Evolutionary conservation across 1,140 invertebrate genomes (phyloP), one percentile per base, ranked within the genome.

Genomic region (Magallana angulata): DNA sequence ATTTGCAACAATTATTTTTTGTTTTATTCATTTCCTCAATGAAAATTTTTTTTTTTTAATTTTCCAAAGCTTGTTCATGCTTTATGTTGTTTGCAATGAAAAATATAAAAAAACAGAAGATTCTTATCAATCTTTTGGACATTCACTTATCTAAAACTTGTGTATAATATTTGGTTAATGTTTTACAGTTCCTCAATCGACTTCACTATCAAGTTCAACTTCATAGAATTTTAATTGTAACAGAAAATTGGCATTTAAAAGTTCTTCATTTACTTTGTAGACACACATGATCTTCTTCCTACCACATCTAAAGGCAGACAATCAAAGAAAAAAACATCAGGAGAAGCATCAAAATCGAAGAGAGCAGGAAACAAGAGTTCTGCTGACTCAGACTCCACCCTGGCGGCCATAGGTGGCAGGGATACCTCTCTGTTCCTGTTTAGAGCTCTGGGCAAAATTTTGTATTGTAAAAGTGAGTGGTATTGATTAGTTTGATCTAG

Each of bases 361-460:
- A 84, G 86, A 57, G 60, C 36, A 24, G 6, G 58, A 84, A 12
- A 58, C 57, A 76, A 76, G 68, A 76, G 24, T 58, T 83, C 81
- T 57, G 24, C 62, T 16, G 85, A 91, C 57, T 83, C 88, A 68
- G 91, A 90, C 1, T 68, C 64, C 36, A 64, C 83, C 9, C 82
- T 92, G 9, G 88, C 90, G 80, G 87, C 91, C 36, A 94, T 94
- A 76, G 94, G 93, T 14, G 92, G 91, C 14, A 92, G 92, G 81
- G 94, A 95, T 89, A 92, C 91, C 6, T 92, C 92, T 3, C 89
- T 94, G 16, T 94, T 94, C 71, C 85, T 95, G 57, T 95, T 95
- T 83, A 91, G 93, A 87, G 93, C 94, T 56, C 82, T 95, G 48
- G 94, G 94, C n/a, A 95, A 94, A 91, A 92, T 95, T 68, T 88